Evolutionary conservation across 2,888 invertebrate genomes (phyloP).

Genomic region (Nymphalis urticae): DNA sequence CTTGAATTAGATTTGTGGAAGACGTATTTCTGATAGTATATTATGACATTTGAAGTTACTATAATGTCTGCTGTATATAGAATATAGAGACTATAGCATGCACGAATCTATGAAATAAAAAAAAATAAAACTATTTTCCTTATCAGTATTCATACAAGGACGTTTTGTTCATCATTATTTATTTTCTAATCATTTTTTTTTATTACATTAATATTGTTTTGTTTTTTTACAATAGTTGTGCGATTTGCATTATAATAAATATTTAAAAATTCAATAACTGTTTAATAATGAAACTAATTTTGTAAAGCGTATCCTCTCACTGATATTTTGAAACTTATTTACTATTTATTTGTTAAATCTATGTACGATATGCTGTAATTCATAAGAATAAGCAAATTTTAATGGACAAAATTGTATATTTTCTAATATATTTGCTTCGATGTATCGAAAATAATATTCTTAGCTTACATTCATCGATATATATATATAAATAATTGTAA

Average conservation of each 20-base stretch:
- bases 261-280: constrained; percentile 28
- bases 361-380: constrained; percentile 39
- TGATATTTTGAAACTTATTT: constrained; percentile 37
- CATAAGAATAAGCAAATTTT: constrained; percentile 35
- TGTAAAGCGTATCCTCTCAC: constrained; percentile 46
- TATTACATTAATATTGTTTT: constrained; percentile 23
- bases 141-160: constrained; percentile 5
- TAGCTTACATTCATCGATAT: constrained; percentile 6
- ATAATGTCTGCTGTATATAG: no score
- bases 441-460: constrained; percentile 13
- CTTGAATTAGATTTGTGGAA: no score
- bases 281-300: constrained; percentile 32
- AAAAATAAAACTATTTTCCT: no score
- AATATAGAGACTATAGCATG: no score
- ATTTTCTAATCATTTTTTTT: constrained; percentile 19
- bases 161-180: constrained; percentile 11
- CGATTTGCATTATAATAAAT: constrained; percentile 37
- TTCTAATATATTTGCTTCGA: constrained; percentile 22
- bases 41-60: no score
- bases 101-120: no score
- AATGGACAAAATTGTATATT: constrained; percentile 29
- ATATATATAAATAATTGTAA: constrained; percentile 3
- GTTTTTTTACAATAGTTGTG: constrained; percentile 39
- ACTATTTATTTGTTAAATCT: constrained; percentile 18
- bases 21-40: no score